These are phyloP conservation scores for Exaiptasia diaphana DNA, from an alignment of 64 coral and sea anemone genomes.

Conservation along the genomic window DNA sequence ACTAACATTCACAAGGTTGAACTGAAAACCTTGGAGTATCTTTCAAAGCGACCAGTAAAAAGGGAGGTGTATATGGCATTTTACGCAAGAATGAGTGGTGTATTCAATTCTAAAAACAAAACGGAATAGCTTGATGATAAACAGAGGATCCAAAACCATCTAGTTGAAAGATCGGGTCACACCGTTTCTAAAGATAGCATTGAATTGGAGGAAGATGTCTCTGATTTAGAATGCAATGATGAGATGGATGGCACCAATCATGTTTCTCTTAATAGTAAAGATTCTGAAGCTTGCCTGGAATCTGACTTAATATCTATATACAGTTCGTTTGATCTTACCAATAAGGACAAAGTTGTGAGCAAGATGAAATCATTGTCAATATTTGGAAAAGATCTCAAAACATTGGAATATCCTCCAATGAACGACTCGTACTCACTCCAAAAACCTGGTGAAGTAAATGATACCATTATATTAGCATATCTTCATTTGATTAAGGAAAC, in stretches of 20 bases:
- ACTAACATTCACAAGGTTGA: no score
- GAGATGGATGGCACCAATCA: no score
- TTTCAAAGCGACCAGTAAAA: neutral
- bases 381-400: neutral
- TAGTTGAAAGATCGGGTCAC: neutral
- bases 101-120: neutral
- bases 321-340: neutral
- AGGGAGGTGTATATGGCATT: neutral
- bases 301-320: neutral
- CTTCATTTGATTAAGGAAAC: neutral
- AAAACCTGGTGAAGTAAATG: neutral
- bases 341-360: neutral
- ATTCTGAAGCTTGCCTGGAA: neutral
- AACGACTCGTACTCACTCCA: neutral
- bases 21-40: neutral
- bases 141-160: neutral
- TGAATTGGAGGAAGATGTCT: neutral
- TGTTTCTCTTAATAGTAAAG: no score
- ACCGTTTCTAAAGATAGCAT: neutral
- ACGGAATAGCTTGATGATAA: neutral
- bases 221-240: neutral
- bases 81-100: neutral
- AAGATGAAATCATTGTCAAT: neutral
- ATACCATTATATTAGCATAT: slow-evolving; percentile 1
- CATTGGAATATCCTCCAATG: neutral